Evolutionary conservation across 2,888 invertebrate genomes (phyloP).

Genomic region (Glaucopsyche alexis): DNA sequence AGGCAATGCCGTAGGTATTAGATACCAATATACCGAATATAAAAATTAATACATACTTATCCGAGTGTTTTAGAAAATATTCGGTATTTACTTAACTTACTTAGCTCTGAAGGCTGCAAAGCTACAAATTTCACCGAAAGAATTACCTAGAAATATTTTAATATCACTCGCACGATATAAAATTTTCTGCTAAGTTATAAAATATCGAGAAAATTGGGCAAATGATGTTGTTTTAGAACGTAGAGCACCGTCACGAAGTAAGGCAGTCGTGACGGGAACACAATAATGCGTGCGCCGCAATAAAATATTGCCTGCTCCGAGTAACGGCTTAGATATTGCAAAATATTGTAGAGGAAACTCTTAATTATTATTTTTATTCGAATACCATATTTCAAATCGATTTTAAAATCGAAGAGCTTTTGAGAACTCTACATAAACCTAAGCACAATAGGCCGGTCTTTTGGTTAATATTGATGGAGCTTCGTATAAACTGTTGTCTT

Average conservation of each 20-base stretch:
- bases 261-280: conserved; percentile 59
- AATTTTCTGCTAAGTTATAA: background rate
- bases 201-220: conserved; percentile 8
- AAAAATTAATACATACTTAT: too few species aligned
- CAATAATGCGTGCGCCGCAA: conserved; percentile 48
- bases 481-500: too few species aligned
- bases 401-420: too few species aligned
- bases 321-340: background rate
- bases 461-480: too few species aligned
- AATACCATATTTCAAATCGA: background rate
- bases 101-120: background rate
- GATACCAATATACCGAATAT: too few species aligned
- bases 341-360: background rate
- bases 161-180: background rate
- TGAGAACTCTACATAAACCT: too few species aligned
- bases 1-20: too few species aligned
- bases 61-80: too few species aligned
- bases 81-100: too few species aligned
- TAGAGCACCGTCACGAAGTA: conserved; percentile 54
- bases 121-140: background rate
- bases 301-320: conserved; percentile 41
- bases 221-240: conserved; percentile 14
- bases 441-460: too few species aligned
- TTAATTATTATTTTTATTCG: background rate
- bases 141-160: background rate